A percentile compares a stretch with the other conserved stretches of the same genome.
Conservation (phyloP, 2,888 invertebrate species). For the Lymantria dispar region DNA sequence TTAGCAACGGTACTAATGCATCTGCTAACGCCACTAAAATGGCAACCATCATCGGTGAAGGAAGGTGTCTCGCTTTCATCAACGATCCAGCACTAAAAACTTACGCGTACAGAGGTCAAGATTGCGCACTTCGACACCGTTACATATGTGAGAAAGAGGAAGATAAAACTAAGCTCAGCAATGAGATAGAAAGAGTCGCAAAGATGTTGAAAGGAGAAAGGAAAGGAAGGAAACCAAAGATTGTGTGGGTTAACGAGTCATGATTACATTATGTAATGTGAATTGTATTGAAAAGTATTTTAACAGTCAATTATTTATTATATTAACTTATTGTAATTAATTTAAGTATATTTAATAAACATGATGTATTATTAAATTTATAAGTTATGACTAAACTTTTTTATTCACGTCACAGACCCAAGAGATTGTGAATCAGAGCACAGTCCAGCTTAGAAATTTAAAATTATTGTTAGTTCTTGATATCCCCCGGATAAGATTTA, state of each 20-base stretch:
- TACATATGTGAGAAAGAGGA: slow-evolving; percentile 88
- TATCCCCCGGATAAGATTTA: too few relatives aligned
- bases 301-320: neutral
- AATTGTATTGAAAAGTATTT: neutral
- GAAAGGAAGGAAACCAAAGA: slow-evolving; percentile 20
- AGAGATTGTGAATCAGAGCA: too few relatives aligned
- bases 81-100: slow-evolving; percentile 83
- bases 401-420: too few relatives aligned
- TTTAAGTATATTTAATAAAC: neutral
- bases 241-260: slow-evolving; percentile 26
- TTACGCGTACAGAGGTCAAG: slow-evolving; percentile 87
- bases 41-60: slow-evolving; percentile 78
- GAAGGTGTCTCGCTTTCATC: slow-evolving; percentile 87
- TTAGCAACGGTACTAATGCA: slow-evolving; percentile 59
- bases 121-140: slow-evolving; percentile 85
- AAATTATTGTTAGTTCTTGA: too few relatives aligned
- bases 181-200: slow-evolving; percentile 83
- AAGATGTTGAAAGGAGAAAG: slow-evolving; percentile 14
- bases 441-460: too few relatives aligned
- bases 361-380: neutral
- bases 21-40: slow-evolving; percentile 7
- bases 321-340: neutral
- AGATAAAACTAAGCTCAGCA: slow-evolving; percentile 81
- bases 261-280: slow-evolving; percentile 6
- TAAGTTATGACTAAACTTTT: too few relatives aligned